Evolutionary conservation across 2,888 invertebrate species (phyloP), one percentile per base, ranked within the genome.

Genomic region (Venustoraphidia nigricollis): DNA sequence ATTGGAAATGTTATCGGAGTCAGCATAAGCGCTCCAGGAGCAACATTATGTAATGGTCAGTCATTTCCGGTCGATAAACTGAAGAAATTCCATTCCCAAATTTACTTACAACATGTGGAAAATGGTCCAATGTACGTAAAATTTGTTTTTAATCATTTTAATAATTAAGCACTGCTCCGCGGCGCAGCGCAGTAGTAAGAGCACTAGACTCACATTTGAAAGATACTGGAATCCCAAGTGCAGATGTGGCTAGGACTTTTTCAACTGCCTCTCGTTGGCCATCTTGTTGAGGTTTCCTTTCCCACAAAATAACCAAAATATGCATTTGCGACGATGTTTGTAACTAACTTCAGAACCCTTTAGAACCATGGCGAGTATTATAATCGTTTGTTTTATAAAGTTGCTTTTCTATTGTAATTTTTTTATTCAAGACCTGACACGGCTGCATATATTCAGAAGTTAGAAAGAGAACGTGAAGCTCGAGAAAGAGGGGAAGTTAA

Each of bases 371-470:
- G n/a, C n/a, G n/a, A n/a, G n/a, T n/a, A 44, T 36, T 8, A n/a
- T 34, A 41, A 36, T 27, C 41, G 41, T 41, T 49, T 42, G 34
- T n/a, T 46, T 41, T 46, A 34, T 34, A 42, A 38, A 45, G 44
- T 48, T 42, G 27, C 4, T 4, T 3, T 17, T 36, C 11, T n/a
- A 14, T 13, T 40, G 39, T 46, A 34, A 27, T 13, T 36, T 10
- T 35, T 34, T 43, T 43, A 46, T 55, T 61, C 49, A 51, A 87
- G 86, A 41, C 96, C 96, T 37, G 96, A 97, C 57, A 96, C 95
- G n/a, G 86, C 91, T 42, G 81, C 87, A 4, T 97, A 92, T 60
- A 85, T 97, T 56, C 91, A 93, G 62, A 94, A 93, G 66, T 63
- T 95, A 45, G 95, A 96, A 62, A 73, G 87, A 49, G 96, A 97